Base-by-base conservation (phyloP, 2,888 invertebrate species). In the Sarcophaga variegata region DNA sequence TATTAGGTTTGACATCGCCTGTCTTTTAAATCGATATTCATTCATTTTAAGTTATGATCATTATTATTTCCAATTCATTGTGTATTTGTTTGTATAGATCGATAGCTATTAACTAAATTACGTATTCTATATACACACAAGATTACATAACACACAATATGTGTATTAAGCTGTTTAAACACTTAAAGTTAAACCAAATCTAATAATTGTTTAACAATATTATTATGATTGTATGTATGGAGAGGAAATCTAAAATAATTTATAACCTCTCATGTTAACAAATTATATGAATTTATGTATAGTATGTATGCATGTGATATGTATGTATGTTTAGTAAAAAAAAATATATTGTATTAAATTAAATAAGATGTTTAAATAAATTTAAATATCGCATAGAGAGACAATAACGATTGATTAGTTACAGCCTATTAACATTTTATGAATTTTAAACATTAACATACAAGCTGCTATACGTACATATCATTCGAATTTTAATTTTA, bases 221-320 rank as follows among this genome's bases (percentile, higher is more conserved):
- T 12, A 54, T 14, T 54, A 54, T 5, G 17, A 54, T 14, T 14
- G 14, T 17, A 54, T 54, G 17, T 17, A 54, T 14, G 12, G 2
- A 54, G 54, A 4, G 54, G 54, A 45, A 22, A 62, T 69, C 25
- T 27, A 49, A 22, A 47, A 77, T 75, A 76, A 82, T 70, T 84
- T 75, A 74, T 80, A 60, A 66, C 12, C 64, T 60, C 60, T 59
- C 67, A 49, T 79, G 70, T 84, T 84, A 84, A 79, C 79, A 79
- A 80, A 75, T 75, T 84, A 64, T 80, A 14, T 54, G 4, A 49
- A 49, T 14, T 2, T 49, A 14, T 49, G 0, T n/a, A n/a, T 12
- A 3, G 14, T 11, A 11, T 49, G 49, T 14, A 14, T 49, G 14
- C 12, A 12, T 49, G 10, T 49, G 11, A 3, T 14, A 49, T 12